A percentile compares a stretch with the other conserved stretches of the same genome.
Evolutionary conservation across 2,797 vertebrate genomes (phyloP).

Genomic region (Alcedo atthis): DNA sequence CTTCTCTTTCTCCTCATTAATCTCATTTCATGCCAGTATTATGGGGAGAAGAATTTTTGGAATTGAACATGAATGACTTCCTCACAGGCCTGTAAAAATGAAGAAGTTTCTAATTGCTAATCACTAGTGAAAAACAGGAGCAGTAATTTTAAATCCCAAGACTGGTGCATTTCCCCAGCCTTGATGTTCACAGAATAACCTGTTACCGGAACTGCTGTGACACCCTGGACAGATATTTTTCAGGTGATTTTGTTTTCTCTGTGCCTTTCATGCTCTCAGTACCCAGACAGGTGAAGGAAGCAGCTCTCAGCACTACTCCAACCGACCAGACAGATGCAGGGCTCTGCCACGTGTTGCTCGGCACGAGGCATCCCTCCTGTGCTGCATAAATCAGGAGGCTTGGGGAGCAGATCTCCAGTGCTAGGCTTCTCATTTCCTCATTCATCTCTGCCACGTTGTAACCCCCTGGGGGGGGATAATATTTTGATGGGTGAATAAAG

Average conservation of each 20-base stretch:
- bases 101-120: neutral
- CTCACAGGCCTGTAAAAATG: neutral
- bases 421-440: conserved; percentile 7
- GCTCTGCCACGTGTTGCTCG: neutral
- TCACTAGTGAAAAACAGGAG: neutral
- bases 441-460: conserved; percentile 17
- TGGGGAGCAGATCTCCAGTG: neutral
- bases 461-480: neutral
- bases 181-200: neutral
- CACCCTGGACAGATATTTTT: neutral
- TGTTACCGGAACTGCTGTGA: neutral
- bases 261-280: neutral
- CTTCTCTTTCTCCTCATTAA: neutral
- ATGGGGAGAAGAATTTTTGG: neutral
- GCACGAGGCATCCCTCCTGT: neutral
- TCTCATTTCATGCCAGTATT: neutral
- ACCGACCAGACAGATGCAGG: conserved; percentile 24
- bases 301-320: conserved; percentile 21
- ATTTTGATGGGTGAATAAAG: conserved; percentile 57
- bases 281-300: neutral
- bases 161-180: neutral
- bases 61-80: neutral
- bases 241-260: neutral
- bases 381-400: conserved; percentile 23
- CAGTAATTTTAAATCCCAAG: neutral